These are phyloP conservation scores for Fratercula arctica DNA, from an alignment of 2,797 vertebrate genomes.

Conservation along the genomic window DNA sequence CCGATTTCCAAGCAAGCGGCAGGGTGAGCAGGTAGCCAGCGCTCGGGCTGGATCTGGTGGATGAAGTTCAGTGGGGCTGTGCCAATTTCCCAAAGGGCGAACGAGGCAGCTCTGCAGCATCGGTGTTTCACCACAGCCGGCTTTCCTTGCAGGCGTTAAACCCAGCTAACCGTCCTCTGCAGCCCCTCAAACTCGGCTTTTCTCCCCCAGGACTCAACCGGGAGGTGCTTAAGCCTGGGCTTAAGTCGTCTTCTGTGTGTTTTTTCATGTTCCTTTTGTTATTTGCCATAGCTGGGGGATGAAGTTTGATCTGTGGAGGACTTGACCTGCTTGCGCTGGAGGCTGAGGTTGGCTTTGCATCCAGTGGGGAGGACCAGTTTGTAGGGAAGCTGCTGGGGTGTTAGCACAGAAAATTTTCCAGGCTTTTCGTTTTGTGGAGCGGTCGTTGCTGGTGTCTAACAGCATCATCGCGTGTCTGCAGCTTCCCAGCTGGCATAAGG, in stretches of 20 bases:
- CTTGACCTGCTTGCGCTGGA: not conserved
- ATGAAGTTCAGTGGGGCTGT: not conserved
- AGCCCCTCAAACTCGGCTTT: not conserved
- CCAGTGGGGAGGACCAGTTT: not conserved
- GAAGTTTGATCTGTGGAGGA: not conserved
- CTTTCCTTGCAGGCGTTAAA: not conserved
- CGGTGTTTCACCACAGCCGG: no score
- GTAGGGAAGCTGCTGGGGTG: not conserved
- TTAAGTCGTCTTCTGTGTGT: not conserved
- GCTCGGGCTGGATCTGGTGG: fast-evolving
- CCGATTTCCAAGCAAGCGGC: not conserved
- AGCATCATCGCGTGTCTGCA: fast-evolving
- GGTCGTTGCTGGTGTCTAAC: fast-evolving
- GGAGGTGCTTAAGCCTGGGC: not conserved
- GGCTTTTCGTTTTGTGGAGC: fast-evolving
- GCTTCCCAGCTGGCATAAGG: not conserved
- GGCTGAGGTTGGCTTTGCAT: not conserved
- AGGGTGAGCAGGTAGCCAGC: not conserved
- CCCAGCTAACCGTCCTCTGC: not conserved
- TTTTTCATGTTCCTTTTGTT: not conserved
- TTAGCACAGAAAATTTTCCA: not conserved
- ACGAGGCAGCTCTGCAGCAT: not conserved
- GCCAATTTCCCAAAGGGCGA: not conserved
- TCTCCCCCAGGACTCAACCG: not conserved
- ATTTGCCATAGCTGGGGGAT: fast-evolving